These are phyloP conservation scores for Micromesistius poutassou DNA, from an alignment of 2,797 vertebrate species.

Conservation along the genomic window DNA sequence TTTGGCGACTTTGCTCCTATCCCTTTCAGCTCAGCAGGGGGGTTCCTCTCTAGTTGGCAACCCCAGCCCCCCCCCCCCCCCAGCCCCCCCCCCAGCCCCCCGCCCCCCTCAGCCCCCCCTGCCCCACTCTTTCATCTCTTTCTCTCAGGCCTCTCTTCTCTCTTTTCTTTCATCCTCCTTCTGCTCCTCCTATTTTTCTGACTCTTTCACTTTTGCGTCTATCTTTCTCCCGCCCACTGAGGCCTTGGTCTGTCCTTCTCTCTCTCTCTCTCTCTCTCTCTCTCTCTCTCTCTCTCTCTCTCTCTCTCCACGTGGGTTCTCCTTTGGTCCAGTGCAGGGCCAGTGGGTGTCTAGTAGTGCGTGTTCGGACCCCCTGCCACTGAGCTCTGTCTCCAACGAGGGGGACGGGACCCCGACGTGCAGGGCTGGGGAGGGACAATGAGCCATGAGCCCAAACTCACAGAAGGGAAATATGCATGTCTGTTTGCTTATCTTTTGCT, in stretches of 20 bases:
- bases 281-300: slow-evolving; percentile 13
- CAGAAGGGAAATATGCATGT: neutral
- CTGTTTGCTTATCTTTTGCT: too few relatives aligned
- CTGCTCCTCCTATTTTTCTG: neutral
- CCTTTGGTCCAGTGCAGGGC: too few relatives aligned
- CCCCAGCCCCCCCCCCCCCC: neutral
- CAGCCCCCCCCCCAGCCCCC: neutral
- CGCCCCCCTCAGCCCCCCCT: too few relatives aligned
- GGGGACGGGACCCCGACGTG: slow-evolving; percentile 46
- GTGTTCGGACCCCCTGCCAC: slow-evolving; percentile 44
- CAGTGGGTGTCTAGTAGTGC: slow-evolving; percentile 35
- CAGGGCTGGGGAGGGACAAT: slow-evolving; percentile 9
- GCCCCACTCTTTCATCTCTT: neutral
- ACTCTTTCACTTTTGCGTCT: neutral
- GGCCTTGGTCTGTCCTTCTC: slow-evolving; percentile 12
- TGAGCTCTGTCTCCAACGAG: slow-evolving; percentile 42
- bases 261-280: slow-evolving; percentile 10
- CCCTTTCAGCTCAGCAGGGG: slow-evolving; percentile 53
- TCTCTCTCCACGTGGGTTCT: neutral
- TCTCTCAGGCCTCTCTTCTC: neutral
- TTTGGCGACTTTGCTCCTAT: slow-evolving; percentile 43
- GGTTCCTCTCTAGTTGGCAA: slow-evolving; percentile 41
- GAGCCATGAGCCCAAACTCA: slow-evolving; percentile 9
- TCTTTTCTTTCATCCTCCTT: neutral
- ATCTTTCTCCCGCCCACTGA: slow-evolving; percentile 10